Evolutionary conservation across 2,113 vertebrate species (phyloP).

Genomic region (Hyaena hyaena): DNA sequence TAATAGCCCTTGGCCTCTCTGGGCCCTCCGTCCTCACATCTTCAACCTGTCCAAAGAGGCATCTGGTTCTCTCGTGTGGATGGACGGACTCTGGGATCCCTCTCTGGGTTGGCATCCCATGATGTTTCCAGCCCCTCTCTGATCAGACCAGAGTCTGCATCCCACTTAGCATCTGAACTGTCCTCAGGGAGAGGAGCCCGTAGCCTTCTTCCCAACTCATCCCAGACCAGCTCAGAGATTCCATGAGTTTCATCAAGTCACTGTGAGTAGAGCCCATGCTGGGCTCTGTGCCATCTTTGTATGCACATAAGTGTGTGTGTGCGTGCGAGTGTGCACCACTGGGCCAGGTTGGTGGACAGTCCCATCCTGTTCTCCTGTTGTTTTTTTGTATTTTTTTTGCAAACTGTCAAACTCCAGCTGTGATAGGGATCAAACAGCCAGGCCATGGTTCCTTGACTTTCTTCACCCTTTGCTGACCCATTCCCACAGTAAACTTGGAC

Average conservation of each 20-base stretch:
- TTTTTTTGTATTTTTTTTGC: background rate
- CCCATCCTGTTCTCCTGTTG: background rate
- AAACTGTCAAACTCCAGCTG: background rate
- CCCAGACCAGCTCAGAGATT: constrained; percentile 65
- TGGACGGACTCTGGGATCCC: constrained; percentile 5
- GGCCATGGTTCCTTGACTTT: background rate
- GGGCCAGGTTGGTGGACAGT: background rate
- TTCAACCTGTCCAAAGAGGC: constrained; percentile 53
- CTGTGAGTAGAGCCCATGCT: constrained; percentile 67
- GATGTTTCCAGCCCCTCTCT: background rate
- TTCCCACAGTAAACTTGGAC: background rate
- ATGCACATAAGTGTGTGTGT: background rate
- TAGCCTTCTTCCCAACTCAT: constrained; percentile 47
- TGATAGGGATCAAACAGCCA: background rate
- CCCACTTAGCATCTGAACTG: background rate
- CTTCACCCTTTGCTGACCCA: background rate
- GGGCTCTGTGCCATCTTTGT: constrained; percentile 55
- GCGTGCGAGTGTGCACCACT: background rate
- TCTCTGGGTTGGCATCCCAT: background rate
- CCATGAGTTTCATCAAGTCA: constrained; percentile 69
- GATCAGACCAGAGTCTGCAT: constrained; percentile 45
- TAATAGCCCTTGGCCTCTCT: background rate
- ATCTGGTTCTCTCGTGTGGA: background rate
- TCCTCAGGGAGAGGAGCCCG: constrained; percentile 74
- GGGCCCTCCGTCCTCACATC: background rate